A percentile compares a stretch with the other conserved stretches of the same genome.
Conservation (phyloP, 2,888 invertebrate genomes). For the Eupithecia exiguata region DNA sequence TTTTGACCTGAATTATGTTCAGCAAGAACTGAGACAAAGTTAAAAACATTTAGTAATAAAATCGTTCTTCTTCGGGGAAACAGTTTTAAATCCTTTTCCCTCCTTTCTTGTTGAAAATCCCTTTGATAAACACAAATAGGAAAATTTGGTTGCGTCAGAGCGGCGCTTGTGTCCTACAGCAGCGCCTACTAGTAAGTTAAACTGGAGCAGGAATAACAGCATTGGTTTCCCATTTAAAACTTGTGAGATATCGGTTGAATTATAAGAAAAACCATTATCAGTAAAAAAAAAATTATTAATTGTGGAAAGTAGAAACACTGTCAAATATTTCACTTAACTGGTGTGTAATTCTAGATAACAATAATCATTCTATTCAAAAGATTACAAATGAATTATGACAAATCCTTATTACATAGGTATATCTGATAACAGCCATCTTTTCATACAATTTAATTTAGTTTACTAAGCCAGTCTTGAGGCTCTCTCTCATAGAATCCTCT, state of each 20-base stretch:
- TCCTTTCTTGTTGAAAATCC: too few species aligned
- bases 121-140: too few species aligned
- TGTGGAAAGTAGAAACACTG: neutral
- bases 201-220: too few species aligned
- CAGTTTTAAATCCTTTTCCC: too few species aligned
- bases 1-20: neutral
- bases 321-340: neutral
- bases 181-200: too few species aligned
- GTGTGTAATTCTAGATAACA: constrained; percentile 4
- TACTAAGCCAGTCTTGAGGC: neutral
- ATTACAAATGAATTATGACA: neutral
- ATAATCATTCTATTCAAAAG: constrained; percentile 5
- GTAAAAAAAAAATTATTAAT: neutral
- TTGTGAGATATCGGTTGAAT: neutral
- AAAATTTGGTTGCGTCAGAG: too few species aligned
- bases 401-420: neutral
- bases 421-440: constrained; percentile 3
- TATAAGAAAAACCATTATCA: neutral
- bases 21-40: neutral
- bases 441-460: neutral
- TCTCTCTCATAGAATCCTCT: neutral
- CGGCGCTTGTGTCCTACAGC: too few species aligned
- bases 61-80: too few species aligned
- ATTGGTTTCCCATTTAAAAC: too few species aligned
- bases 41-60: neutral